phyloP scores from a whole-genome alignment of 2,113 vertebrate species.

The Pachycephala philippinensis region DNA sequence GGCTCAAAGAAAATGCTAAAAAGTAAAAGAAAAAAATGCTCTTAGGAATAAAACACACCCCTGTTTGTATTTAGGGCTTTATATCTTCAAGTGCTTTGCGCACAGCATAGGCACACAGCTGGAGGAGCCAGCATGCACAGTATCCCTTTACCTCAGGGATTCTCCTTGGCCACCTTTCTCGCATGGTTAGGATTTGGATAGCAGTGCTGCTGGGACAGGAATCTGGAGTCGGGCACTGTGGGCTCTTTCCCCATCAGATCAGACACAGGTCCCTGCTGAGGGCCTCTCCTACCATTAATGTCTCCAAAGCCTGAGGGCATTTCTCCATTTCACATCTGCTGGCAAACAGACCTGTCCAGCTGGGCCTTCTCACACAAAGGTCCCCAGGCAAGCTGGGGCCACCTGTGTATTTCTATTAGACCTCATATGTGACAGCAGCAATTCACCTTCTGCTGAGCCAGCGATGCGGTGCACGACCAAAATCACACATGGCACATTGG shows the following conservation, averaged over 20 bases:
- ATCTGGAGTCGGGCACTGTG: background rate
- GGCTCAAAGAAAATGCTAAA: background rate
- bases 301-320: background rate
- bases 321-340: background rate
- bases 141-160: background rate
- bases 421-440: background rate
- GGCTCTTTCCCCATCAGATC: background rate
- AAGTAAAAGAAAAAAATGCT: background rate
- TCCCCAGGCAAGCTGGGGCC: background rate
- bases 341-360: background rate
- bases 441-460: background rate
- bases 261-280: background rate
- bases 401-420: background rate
- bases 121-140: background rate
- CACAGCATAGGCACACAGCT: background rate
- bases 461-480: fast-evolving
- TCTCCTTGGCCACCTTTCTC: background rate
- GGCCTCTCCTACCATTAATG: background rate
- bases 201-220: background rate
- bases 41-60: background rate
- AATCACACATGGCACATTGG: background rate
- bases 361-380: background rate
- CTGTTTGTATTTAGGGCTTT: background rate
- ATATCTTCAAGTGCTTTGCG: background rate
- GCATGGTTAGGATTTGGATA: background rate